phyloP scores from a whole-genome alignment of 2,113 vertebrate genomes.

The Bettongia penicillata region DNA sequence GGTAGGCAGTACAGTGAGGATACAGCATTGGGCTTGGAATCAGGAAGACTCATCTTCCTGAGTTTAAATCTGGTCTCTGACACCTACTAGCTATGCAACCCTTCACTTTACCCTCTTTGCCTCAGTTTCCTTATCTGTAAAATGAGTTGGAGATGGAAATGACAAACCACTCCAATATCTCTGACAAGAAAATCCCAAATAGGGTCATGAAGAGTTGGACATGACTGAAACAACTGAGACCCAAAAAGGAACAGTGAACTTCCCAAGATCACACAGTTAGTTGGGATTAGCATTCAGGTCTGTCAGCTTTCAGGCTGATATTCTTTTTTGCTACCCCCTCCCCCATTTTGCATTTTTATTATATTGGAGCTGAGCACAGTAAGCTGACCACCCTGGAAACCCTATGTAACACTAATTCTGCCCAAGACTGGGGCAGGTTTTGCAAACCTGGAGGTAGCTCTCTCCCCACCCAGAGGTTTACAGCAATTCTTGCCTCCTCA shows the following conservation, averaged over 20 bases:
- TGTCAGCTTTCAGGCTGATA: neutral
- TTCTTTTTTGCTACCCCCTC: neutral
- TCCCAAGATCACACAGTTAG: constrained; percentile 5
- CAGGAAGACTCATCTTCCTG: neutral
- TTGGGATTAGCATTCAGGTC: neutral
- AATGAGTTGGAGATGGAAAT: neutral
- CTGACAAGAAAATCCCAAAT: too few relatives aligned
- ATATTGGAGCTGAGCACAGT: accelerated
- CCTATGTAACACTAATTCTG: neutral
- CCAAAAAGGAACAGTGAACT: constrained; percentile 22
- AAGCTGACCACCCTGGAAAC: neutral
- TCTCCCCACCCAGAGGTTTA: neutral
- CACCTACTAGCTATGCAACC: neutral
- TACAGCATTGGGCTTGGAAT: too few relatives aligned
- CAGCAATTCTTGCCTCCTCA: neutral
- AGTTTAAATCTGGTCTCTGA: neutral
- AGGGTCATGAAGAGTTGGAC: too few relatives aligned
- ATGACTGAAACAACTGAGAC: neutral
- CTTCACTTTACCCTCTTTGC: neutral
- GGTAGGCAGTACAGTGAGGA: too few relatives aligned
- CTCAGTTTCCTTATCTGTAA: neutral
- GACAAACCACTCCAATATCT: neutral
- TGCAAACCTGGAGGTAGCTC: neutral
- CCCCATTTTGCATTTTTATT: neutral
- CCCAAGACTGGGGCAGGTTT: neutral